A percentile compares a stretch with the other conserved stretches of the same genome.
Conservation (phyloP, 1,140 invertebrate species). For the Megathymus violae region DNA sequence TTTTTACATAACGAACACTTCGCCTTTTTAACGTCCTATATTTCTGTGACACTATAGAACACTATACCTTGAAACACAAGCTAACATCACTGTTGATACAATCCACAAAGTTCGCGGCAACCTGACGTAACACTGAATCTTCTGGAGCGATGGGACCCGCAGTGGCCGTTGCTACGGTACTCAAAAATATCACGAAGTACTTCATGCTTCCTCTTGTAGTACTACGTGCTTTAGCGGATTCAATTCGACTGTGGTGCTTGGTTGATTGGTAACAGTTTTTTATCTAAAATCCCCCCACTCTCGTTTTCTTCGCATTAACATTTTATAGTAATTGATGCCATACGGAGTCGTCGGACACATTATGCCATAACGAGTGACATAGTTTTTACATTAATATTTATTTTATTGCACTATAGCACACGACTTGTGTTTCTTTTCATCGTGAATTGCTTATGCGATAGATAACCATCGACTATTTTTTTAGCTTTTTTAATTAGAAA, state of each 20-base stretch:
- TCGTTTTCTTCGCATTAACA: slow-evolving; percentile 65
- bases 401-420: slow-evolving; percentile 48
- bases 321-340: slow-evolving; percentile 70
- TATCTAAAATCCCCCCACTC: slow-evolving; percentile 76
- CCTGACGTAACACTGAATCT: slow-evolving; percentile 57
- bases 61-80: slow-evolving; percentile 73
- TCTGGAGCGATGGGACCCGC: slow-evolving; percentile 59
- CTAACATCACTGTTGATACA: slow-evolving; percentile 72
- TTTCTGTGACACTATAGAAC: slow-evolving; percentile 16
- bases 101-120: slow-evolving; percentile 64
- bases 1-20: too few species aligned
- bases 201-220: slow-evolving; percentile 62
- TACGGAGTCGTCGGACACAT: slow-evolving; percentile 62
- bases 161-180: slow-evolving; percentile 49
- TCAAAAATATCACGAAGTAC: slow-evolving; percentile 59
- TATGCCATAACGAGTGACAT: slow-evolving; percentile 68
- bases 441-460: slow-evolving; percentile 49
- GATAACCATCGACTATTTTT: slow-evolving; percentile 26
- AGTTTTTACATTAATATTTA: slow-evolving; percentile 58
- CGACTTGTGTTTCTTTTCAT: slow-evolving; percentile 40
- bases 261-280: slow-evolving; percentile 74
- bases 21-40: slow-evolving; percentile 9
- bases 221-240: slow-evolving; percentile 57
- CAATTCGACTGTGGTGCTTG: slow-evolving; percentile 68
- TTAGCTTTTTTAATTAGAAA: neutral